Conservation (phyloP, 2,888 invertebrate species). For the Drosophila greeni region DNA sequence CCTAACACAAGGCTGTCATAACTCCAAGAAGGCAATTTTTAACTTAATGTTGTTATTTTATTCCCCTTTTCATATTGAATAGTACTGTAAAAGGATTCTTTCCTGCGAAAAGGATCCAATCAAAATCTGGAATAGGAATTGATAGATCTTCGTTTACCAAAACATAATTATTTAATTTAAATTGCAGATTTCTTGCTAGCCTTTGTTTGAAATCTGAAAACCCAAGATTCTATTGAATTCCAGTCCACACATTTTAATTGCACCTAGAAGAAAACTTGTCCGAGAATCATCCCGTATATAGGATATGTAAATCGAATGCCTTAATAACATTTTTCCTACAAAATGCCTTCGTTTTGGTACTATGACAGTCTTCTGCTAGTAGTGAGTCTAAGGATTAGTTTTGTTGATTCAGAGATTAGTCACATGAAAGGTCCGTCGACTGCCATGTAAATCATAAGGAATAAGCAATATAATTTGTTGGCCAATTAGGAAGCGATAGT, state of each 20-base stretch:
- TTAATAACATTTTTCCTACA: not conserved
- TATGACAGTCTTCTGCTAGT: conserved; percentile 5
- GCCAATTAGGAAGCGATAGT: conserved; percentile 53
- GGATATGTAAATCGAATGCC: not conserved
- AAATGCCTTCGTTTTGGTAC: not conserved
- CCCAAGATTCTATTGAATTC: not conserved
- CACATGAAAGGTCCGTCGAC: conserved; percentile 42
- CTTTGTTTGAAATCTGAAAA: not conserved
- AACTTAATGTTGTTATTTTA: not conserved
- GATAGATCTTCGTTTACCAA: not conserved
- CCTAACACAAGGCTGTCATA: conserved; percentile 18
- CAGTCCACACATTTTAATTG: not conserved
- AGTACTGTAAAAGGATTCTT: not conserved
- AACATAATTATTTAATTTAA: not conserved
- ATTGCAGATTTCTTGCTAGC: not conserved
- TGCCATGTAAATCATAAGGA: conserved; percentile 54
- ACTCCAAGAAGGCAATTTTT: conserved; percentile 11
- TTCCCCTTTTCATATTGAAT: not conserved
- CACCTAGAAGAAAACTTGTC: not conserved
- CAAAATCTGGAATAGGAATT: not conserved
- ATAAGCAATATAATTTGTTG: conserved; percentile 65
- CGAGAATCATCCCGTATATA: not conserved
- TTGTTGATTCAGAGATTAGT: conserved; percentile 44
- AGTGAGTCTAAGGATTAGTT: conserved; percentile 30
- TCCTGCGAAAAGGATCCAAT: not conserved